These are phyloP conservation scores for Hemiprocne comata DNA, from an alignment of 2,113 vertebrate genomes.

Conservation along the genomic window DNA sequence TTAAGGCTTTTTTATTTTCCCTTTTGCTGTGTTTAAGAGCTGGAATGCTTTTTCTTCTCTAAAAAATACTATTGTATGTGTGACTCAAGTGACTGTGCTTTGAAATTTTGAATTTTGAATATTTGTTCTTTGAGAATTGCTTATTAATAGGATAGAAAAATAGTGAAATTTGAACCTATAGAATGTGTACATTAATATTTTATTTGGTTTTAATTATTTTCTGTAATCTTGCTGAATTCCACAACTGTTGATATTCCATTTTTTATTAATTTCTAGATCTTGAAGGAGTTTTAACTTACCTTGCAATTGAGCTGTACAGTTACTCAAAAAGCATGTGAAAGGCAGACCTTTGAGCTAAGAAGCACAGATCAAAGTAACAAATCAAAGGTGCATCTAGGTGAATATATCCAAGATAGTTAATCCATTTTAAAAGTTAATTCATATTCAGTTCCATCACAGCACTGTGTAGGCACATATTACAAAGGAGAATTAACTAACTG, in stretches of 20 bases:
- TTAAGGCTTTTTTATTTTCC: neutral
- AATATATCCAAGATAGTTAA: neutral
- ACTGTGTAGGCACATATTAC: neutral
- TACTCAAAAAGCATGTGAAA: neutral
- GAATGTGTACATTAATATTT: neutral
- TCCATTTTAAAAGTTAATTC: neutral
- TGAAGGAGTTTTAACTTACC: neutral
- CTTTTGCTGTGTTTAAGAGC: neutral
- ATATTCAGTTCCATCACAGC: neutral
- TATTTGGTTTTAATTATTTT: neutral
- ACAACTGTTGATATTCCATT: neutral
- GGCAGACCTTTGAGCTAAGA: neutral
- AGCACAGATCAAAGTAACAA: neutral
- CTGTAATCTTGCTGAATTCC: neutral
- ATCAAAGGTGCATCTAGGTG: neutral
- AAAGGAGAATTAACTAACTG: neutral
- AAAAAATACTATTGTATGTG: neutral
- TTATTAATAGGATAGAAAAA: neutral
- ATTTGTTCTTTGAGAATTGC: neutral
- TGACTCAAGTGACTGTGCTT: neutral
- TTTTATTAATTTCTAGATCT: neutral
- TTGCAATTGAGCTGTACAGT: neutral
- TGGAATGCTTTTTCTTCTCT: neutral
- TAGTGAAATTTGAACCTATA: neutral
- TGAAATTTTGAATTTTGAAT: neutral